Evolutionary conservation across 2,888 invertebrate species (phyloP).

Genomic region (Emmelina monodactyla): DNA sequence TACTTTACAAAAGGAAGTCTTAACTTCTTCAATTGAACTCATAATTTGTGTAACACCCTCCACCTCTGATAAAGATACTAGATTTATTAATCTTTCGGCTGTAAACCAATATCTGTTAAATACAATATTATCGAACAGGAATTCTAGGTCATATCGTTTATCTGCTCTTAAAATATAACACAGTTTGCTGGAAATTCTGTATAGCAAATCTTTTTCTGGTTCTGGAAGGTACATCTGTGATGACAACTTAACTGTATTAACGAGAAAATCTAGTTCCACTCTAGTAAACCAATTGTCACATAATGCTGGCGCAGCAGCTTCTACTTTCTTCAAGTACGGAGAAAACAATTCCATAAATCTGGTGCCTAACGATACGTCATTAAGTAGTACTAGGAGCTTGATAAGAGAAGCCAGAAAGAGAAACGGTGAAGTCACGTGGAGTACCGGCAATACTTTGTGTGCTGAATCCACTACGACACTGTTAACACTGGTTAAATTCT

Average conservation of each 20-base stretch:
- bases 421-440: slow-evolving; percentile 40
- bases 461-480: slow-evolving; percentile 33
- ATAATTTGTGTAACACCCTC: slow-evolving; percentile 45
- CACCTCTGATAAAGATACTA: slow-evolving; percentile 56
- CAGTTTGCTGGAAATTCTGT: slow-evolving; percentile 66
- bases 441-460: slow-evolving; percentile 43
- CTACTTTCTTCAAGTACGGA: slow-evolving; percentile 48
- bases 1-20: slow-evolving; percentile 45
- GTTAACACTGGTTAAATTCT: slow-evolving; percentile 42
- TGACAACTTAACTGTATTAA: slow-evolving; percentile 54
- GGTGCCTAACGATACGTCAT: slow-evolving; percentile 35
- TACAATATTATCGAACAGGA: slow-evolving; percentile 64
- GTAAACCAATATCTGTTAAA: slow-evolving; percentile 70
- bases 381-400: slow-evolving; percentile 31
- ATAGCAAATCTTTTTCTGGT: slow-evolving; percentile 55
- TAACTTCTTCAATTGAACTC: slow-evolving; percentile 40
- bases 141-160: slow-evolving; percentile 64
- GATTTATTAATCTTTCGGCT: slow-evolving; percentile 59
- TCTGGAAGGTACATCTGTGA: slow-evolving; percentile 36
- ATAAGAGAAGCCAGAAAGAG: slow-evolving; percentile 47
- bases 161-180: slow-evolving; percentile 68
- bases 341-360: slow-evolving; percentile 38
- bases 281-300: slow-evolving; percentile 70
- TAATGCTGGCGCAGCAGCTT: slow-evolving; percentile 37
- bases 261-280: slow-evolving; percentile 66